Percentiles rank a stretch among this genome's conserved stretches.
Evolutionary conservation across 1,140 invertebrate species (phyloP).

Genomic region (Solenopsis fugax): DNA sequence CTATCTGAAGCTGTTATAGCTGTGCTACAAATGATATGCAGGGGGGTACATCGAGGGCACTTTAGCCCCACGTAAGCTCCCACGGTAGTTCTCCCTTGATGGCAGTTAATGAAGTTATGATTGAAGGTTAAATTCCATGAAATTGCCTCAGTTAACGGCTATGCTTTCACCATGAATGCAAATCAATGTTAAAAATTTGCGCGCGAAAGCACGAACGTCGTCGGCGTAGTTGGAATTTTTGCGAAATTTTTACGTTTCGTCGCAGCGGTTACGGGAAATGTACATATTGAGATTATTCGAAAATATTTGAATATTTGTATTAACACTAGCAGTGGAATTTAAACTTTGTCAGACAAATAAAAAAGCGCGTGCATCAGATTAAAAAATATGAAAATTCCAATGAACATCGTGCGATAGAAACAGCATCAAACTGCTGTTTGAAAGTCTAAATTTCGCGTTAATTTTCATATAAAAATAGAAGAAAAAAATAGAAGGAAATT

Average conservation of each 20-base stretch:
- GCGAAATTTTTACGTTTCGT: not conserved
- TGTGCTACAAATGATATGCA: constrained; percentile 82
- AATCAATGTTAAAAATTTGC: constrained; percentile 73
- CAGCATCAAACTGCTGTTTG: not conserved
- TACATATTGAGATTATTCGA: constrained; percentile 29
- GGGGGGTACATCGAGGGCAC: constrained; percentile 47
- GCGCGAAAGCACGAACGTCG: not conserved
- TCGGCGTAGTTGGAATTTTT: constrained; percentile 17
- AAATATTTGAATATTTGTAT: constrained; percentile 47
- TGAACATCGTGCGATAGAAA: too few relatives aligned
- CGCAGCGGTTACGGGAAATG: not conserved
- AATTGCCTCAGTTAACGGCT: constrained; percentile 82
- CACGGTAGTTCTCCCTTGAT: constrained; percentile 62
- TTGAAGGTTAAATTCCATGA: constrained; percentile 85
- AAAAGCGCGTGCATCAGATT: not conserved
- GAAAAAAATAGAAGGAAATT: too few relatives aligned
- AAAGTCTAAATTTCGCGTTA: not conserved
- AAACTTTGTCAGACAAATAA: constrained; percentile 6
- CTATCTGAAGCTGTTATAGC: constrained; percentile 82
- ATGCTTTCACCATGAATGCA: constrained; percentile 66
- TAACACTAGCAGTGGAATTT: not conserved
- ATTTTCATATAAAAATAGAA: not conserved
- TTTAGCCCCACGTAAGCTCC: constrained; percentile 62
- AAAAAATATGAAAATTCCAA: not conserved
- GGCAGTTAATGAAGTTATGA: constrained; percentile 84